These are phyloP conservation scores for Mamestra configurata DNA, from an alignment of 1,140 invertebrate genomes.

Conservation along the genomic window DNA sequence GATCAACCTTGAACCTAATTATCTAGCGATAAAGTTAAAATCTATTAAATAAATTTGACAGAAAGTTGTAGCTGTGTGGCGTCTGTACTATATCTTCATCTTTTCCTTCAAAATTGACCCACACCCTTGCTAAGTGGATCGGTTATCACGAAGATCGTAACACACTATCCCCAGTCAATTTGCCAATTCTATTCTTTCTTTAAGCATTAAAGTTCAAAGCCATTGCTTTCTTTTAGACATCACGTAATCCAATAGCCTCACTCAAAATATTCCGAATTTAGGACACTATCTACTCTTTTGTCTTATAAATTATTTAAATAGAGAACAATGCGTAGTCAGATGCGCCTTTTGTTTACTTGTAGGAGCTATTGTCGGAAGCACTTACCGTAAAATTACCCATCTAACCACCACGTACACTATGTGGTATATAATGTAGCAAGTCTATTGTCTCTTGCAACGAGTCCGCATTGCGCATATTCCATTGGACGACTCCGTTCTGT, in stretches of 20 bases:
- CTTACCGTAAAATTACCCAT: slow-evolving; percentile 81
- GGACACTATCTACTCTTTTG: slow-evolving; percentile 55
- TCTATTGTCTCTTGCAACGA: slow-evolving; percentile 66
- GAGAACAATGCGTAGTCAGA: slow-evolving; percentile 78
- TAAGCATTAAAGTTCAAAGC: not conserved
- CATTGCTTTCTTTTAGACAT: not conserved
- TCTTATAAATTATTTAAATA: slow-evolving; percentile 64
- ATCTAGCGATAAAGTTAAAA: no score
- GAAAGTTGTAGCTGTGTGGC: no score
- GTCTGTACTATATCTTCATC: no score
- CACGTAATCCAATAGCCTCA: slow-evolving; percentile 15
- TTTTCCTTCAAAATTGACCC: no score
- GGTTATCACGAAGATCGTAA: not conserved
- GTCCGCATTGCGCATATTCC: slow-evolving; percentile 50
- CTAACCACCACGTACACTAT: slow-evolving; percentile 59
- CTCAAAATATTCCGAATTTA: slow-evolving; percentile 29
- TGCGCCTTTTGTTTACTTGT: slow-evolving; percentile 72
- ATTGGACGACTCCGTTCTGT: slow-evolving; percentile 53
- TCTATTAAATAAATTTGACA: no score
- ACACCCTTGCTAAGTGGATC: not conserved
- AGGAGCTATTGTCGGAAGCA: slow-evolving; percentile 74
- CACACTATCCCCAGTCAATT: not conserved
- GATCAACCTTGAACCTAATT: no score
- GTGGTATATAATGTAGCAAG: slow-evolving; percentile 66
- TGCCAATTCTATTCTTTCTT: not conserved